Percentiles rank a stretch among this genome's conserved stretches.
Evolutionary conservation across 2,113 vertebrate species (phyloP).

Genomic region (Xenopus borealis): DNA sequence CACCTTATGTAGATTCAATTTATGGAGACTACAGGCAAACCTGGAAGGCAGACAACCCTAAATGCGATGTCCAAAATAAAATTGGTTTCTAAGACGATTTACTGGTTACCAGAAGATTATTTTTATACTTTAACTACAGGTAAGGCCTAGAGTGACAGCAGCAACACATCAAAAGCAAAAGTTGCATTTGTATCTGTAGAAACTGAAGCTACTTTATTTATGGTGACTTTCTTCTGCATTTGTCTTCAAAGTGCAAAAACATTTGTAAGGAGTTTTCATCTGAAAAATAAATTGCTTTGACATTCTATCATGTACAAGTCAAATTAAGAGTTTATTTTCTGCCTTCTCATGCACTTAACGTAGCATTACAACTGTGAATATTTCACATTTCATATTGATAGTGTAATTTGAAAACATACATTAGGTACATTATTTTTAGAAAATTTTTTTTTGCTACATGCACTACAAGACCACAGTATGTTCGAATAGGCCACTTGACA

Average conservation of each 20-base stretch:
- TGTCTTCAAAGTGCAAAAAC: too few relatives aligned
- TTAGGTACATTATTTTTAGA: too few relatives aligned
- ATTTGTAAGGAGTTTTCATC: background rate
- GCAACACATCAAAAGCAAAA: background rate
- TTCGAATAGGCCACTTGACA: constrained; percentile 59
- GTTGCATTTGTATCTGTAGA: too few relatives aligned
- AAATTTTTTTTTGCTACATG: constrained; percentile 2
- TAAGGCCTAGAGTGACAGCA: background rate
- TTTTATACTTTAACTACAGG: background rate
- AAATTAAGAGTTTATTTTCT: background rate
- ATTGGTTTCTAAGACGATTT: background rate
- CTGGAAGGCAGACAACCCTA: background rate
- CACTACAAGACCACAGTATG: constrained; percentile 47
- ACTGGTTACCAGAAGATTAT: background rate
- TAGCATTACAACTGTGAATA: background rate
- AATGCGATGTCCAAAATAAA: background rate
- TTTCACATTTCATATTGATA: too few relatives aligned
- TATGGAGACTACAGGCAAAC: too few relatives aligned
- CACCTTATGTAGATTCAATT: too few relatives aligned
- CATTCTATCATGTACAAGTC: background rate
- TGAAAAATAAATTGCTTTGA: background rate
- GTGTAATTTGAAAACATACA: too few relatives aligned
- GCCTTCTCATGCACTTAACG: background rate
- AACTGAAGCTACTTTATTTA: too few relatives aligned
- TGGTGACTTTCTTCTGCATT: too few relatives aligned